Conservation (phyloP, 2,888 invertebrate genomes). For the Gordius sp. region DNA sequence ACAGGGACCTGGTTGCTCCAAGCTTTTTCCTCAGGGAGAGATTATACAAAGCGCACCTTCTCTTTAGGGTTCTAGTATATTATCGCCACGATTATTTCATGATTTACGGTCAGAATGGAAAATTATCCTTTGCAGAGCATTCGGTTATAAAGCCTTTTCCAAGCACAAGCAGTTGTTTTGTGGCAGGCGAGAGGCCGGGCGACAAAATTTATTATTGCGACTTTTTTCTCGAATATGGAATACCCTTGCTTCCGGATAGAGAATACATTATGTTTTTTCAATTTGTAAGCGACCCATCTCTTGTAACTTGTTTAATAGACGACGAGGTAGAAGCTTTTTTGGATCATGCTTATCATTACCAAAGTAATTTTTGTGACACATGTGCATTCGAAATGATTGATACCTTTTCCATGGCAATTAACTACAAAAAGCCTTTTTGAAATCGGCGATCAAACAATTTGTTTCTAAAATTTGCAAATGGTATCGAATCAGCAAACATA, state of each 20-base stretch:
- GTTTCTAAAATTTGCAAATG: too few species aligned
- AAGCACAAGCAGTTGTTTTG: neutral
- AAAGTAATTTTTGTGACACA: neutral
- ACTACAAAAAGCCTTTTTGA: neutral
- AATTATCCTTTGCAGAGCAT: neutral
- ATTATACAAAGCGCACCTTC: neutral
- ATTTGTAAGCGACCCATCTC: neutral
- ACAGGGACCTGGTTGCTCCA: neutral
- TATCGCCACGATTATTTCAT: neutral
- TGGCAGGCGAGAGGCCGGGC: neutral
- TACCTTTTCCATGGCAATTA: neutral
- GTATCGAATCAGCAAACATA: too few species aligned
- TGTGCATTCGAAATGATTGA: neutral
- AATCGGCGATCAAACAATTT: too few species aligned
- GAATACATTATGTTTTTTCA: neutral
- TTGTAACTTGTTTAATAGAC: neutral
- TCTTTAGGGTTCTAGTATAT: neutral
- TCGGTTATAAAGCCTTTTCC: neutral
- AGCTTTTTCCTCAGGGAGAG: neutral
- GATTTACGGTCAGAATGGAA: neutral
- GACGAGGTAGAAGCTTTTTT: neutral
- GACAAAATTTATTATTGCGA: too few species aligned
- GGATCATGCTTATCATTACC: neutral
- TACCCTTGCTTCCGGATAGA: neutral
- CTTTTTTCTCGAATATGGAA: neutral